Evolutionary conservation across 35 echinoderm and acorn worm genomes (phyloP).

Genomic region (Chiridota heheva): DNA sequence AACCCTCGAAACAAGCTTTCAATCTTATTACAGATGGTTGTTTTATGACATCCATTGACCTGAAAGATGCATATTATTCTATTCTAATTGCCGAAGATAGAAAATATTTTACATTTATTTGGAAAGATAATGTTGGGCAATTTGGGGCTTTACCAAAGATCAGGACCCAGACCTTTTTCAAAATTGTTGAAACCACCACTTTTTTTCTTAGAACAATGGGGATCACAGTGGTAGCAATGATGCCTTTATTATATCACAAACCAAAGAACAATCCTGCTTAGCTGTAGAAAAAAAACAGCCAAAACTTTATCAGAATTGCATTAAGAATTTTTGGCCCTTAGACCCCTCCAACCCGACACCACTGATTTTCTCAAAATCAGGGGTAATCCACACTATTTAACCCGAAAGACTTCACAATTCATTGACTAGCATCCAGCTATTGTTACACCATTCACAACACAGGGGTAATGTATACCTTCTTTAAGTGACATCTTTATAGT

Average conservation of each 20-base stretch:
- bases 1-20: conserved; percentile 14
- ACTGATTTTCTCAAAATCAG: too few species aligned
- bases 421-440: too few species aligned
- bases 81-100: conserved; percentile 17
- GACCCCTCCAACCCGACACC: too few species aligned
- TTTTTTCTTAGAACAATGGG: not conserved
- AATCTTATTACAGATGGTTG: conserved; percentile 16
- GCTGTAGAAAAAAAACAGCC: not conserved
- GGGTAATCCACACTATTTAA: too few species aligned
- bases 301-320: not conserved
- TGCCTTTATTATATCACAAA: conserved; percentile 1
- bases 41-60: conserved; percentile 34
- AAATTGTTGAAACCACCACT: conserved; percentile 40
- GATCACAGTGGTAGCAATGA: conserved; percentile 14
- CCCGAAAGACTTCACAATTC: too few species aligned
- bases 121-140: conserved; percentile 6
- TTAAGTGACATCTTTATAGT: too few species aligned
- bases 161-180: conserved; percentile 10
- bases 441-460: too few species aligned
- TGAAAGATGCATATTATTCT: conserved; percentile 34
- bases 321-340: too few species aligned
- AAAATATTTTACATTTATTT: conserved; percentile 39
- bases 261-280: not conserved
- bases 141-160: not conserved
- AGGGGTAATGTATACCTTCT: too few species aligned